Conservation (phyloP, 2,888 invertebrate species). For the Dasysyrphus tricinctus region DNA sequence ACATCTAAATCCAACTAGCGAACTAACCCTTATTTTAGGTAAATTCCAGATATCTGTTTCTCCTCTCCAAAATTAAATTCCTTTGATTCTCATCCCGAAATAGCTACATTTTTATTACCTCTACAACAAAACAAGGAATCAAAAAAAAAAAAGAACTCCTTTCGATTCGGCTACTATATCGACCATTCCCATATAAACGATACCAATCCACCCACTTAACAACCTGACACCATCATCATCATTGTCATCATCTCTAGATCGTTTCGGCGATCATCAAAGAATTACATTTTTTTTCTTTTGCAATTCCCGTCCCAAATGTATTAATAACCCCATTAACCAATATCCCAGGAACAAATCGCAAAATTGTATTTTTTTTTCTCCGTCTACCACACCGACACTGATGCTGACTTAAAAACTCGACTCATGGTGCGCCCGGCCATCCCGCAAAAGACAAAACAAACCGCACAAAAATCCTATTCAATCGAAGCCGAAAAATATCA, state of each 20-base stretch:
- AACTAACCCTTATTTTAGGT: too few species aligned
- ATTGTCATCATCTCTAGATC: slow-evolving; percentile 32
- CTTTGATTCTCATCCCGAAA: too few species aligned
- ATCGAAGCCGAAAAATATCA: slow-evolving; percentile 68
- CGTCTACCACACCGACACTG: slow-evolving; percentile 8
- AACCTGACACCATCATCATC: slow-evolving; percentile 66
- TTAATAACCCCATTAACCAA: slow-evolving; percentile 75
- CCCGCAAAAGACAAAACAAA: slow-evolving; percentile 52
- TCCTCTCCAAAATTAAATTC: too few species aligned
- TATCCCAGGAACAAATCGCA: slow-evolving; percentile 70
- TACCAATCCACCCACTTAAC: slow-evolving; percentile 67
- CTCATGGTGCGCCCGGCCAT: slow-evolving; percentile 31
- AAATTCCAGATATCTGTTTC: too few species aligned
- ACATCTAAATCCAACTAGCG: too few species aligned
- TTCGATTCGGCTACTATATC: neutral
- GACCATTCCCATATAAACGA: slow-evolving; percentile 4
- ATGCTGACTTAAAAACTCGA: neutral
- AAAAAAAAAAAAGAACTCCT: neutral
- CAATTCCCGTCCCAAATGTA: slow-evolving; percentile 54
- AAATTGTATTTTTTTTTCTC: slow-evolving; percentile 27
- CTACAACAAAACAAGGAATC: neutral
- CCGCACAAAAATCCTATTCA: slow-evolving; percentile 33
- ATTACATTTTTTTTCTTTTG: slow-evolving; percentile 18
- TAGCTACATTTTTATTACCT: too few species aligned
- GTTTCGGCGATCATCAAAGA: slow-evolving; percentile 58